phyloP scores from a whole-genome alignment of 2,113 vertebrate genomes.

The Turnix velox region DNA sequence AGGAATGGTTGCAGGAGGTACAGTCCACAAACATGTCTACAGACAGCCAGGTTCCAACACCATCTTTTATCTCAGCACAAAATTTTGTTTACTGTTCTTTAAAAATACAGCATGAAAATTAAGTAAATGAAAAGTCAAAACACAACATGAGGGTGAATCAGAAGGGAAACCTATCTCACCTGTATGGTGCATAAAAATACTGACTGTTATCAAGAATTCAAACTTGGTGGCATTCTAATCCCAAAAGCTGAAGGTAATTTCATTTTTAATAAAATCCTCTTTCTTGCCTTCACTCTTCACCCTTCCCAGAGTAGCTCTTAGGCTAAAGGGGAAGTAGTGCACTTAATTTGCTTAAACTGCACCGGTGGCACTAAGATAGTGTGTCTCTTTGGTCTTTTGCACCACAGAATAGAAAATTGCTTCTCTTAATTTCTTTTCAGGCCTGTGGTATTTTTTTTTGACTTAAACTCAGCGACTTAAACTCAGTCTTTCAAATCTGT shows the following conservation, averaged over 20 bases:
- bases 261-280: not conserved
- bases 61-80: not conserved
- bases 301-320: not conserved
- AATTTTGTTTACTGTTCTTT: not conserved
- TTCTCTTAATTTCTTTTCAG: not conserved
- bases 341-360: not conserved
- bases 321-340: not conserved
- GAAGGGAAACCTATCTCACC: not conserved
- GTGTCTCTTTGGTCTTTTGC: not conserved
- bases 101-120: not conserved
- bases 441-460: not conserved
- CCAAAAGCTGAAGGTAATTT: not conserved
- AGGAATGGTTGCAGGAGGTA: not conserved
- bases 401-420: not conserved
- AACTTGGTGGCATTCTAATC: not conserved
- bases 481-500: not conserved
- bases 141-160: not conserved
- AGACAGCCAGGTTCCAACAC: not conserved
- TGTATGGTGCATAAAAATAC: not conserved
- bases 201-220: not conserved
- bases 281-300: not conserved
- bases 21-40: not conserved
- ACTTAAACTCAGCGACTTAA: not conserved
- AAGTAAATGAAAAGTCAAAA: not conserved
- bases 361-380: not conserved